A percentile compares a stretch with the other conserved stretches of the same genome.
phyloP scores from a whole-genome alignment of 2,113 vertebrate species.

The Catharus fuscescens region DNA sequence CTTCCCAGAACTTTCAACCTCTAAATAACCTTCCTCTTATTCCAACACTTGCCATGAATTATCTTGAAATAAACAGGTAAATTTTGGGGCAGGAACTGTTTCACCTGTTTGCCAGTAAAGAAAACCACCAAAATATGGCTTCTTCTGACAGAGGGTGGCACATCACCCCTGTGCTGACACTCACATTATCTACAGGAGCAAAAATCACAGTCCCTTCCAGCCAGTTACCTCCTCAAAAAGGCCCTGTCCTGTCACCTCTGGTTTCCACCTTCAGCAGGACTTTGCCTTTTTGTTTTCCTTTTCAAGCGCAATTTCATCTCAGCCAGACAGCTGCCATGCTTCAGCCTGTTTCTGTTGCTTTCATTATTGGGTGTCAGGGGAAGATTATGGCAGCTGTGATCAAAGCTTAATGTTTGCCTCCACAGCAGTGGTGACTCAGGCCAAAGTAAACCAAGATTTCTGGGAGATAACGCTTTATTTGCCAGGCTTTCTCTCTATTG shows the following conservation, averaged over 20 bases:
- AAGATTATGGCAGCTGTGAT: constrained; percentile 14
- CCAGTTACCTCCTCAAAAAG: background rate
- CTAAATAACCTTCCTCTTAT: background rate
- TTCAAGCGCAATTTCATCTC: background rate
- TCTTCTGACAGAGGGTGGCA: background rate
- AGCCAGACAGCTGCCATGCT: background rate
- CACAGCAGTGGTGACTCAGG: background rate
- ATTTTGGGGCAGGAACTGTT: background rate
- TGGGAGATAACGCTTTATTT: background rate
- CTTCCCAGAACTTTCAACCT: background rate
- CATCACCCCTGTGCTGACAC: background rate
- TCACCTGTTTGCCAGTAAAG: background rate
- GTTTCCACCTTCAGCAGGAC: background rate
- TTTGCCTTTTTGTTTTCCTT: background rate
- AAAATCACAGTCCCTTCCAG: background rate
- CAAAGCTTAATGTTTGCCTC: constrained; percentile 1
- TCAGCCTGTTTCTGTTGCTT: constrained; percentile 4
- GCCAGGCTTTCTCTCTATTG: background rate
- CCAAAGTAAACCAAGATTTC: constrained; percentile 13
- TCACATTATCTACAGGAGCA: background rate
- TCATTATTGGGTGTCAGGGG: constrained; percentile 5
- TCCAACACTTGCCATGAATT: background rate
- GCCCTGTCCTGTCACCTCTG: background rate
- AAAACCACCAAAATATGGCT: background rate
- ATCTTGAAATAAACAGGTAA: background rate